Evolutionary conservation across 35 echinoderm and acorn worm genomes (phyloP).

Genomic region (Apostichopus japonicus): DNA sequence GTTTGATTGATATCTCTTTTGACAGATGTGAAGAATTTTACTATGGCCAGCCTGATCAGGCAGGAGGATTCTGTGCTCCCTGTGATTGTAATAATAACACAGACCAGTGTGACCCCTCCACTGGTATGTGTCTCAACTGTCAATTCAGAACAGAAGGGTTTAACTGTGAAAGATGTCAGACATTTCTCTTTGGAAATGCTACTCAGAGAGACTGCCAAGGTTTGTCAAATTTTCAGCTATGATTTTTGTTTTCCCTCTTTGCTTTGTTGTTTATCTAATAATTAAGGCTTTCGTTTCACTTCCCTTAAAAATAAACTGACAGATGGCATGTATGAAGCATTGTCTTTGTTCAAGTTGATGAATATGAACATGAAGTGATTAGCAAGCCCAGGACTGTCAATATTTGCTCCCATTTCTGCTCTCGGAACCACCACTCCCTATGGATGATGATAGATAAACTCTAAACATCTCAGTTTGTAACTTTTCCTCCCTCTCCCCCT

Average conservation of each 20-base stretch:
- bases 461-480: no score
- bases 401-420: no score
- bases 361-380: no score
- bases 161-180: slow-evolving; percentile 88
- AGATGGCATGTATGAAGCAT: no score
- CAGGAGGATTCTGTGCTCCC: slow-evolving; percentile 71
- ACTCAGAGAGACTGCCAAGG: slow-evolving; percentile 80
- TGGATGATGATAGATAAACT: no score
- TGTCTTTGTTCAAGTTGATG: no score
- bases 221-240: not conserved
- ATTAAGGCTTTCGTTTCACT: no score
- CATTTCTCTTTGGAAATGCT: slow-evolving; percentile 80
- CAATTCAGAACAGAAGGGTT: slow-evolving; percentile 73
- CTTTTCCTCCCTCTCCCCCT: not conserved
- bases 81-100: slow-evolving; percentile 87
- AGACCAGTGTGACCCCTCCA: slow-evolving; percentile 62
- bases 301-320: no score
- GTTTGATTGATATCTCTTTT: not conserved
- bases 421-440: no score
- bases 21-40: slow-evolving; percentile 78
- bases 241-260: no score
- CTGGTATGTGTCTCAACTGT: slow-evolving; percentile 83
- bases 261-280: no score
- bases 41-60: slow-evolving; percentile 75
- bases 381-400: no score